Percentiles rank a stretch among this genome's conserved stretches.
Evolutionary conservation across 2,888 invertebrate genomes (phyloP).

Genomic region (Bembecia ichneumoniformis): DNA sequence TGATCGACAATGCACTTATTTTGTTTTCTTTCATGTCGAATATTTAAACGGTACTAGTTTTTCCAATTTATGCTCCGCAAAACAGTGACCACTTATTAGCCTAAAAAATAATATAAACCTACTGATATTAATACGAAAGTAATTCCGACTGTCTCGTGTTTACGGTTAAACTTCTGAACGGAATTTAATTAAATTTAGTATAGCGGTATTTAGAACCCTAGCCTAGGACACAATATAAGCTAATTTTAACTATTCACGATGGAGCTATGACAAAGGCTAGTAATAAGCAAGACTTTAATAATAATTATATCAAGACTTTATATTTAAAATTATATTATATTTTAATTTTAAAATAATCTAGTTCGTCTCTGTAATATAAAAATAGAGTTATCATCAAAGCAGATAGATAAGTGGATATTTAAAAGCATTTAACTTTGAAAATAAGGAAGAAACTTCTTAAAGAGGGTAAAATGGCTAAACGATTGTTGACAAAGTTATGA

Average conservation of each 20-base stretch:
- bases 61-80: background rate
- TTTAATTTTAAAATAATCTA: too few relatives aligned
- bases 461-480: background rate
- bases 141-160: too few relatives aligned
- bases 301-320: too few relatives aligned
- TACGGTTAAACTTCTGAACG: too few relatives aligned
- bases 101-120: background rate
- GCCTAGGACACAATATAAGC: too few relatives aligned
- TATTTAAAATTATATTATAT: too few relatives aligned
- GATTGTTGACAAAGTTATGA: background rate
- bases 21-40: background rate
- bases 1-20: slow-evolving; percentile 23
- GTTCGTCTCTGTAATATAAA: background rate
- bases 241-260: too few relatives aligned
- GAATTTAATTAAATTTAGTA: too few relatives aligned
- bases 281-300: too few relatives aligned
- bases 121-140: background rate
- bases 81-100: background rate
- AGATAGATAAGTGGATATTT: background rate
- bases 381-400: slow-evolving; percentile 4
- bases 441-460: background rate
- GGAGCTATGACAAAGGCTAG: too few relatives aligned
- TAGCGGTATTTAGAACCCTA: too few relatives aligned
- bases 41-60: background rate
- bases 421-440: background rate